phyloP scores from a whole-genome alignment of 2,888 invertebrate genomes.

The Gnatocerus cornutus region DNA sequence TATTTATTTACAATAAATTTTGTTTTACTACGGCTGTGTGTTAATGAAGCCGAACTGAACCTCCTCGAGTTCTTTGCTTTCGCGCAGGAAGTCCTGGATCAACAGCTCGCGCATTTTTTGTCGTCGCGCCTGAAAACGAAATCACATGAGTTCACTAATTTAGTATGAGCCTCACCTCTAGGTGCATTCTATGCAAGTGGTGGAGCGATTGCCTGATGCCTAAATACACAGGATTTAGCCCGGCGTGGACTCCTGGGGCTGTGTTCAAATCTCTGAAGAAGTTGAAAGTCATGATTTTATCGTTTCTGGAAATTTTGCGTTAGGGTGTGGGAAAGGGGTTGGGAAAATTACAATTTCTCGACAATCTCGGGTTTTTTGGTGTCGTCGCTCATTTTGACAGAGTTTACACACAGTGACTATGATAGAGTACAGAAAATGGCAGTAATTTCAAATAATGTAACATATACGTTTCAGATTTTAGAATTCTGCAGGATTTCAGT shows the following conservation, averaged over 20 bases:
- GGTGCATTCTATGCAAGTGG: constrained; percentile 30
- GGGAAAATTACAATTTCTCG: constrained; percentile 14
- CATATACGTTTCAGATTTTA: too few relatives aligned
- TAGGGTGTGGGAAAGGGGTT: background rate
- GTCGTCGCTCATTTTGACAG: constrained; percentile 11
- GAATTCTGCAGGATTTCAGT: too few relatives aligned
- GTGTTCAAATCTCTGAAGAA: constrained; percentile 13
- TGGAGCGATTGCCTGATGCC: constrained; percentile 57
- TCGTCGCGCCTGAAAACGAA: constrained; percentile 55
- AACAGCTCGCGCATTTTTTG: constrained; percentile 56
- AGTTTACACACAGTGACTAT: too few relatives aligned
- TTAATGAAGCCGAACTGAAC: constrained; percentile 61
- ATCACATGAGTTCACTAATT: constrained; percentile 1
- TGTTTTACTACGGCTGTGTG: constrained; percentile 54
- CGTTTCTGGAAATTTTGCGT: constrained; percentile 34
- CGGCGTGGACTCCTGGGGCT: constrained; percentile 55
- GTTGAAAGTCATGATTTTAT: constrained; percentile 39
- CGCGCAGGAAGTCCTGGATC: constrained; percentile 59
- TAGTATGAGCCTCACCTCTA: constrained; percentile 33
- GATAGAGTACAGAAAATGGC: too few relatives aligned
- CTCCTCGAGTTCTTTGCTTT: constrained; percentile 60
- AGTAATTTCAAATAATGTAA: too few relatives aligned
- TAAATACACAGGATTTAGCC: constrained; percentile 56
- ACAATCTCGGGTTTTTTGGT: constrained; percentile 23
- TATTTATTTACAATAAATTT: constrained; percentile 51